phyloP scores from a whole-genome alignment of 2,888 invertebrate species.

The Drosophila kambysellisi region DNA sequence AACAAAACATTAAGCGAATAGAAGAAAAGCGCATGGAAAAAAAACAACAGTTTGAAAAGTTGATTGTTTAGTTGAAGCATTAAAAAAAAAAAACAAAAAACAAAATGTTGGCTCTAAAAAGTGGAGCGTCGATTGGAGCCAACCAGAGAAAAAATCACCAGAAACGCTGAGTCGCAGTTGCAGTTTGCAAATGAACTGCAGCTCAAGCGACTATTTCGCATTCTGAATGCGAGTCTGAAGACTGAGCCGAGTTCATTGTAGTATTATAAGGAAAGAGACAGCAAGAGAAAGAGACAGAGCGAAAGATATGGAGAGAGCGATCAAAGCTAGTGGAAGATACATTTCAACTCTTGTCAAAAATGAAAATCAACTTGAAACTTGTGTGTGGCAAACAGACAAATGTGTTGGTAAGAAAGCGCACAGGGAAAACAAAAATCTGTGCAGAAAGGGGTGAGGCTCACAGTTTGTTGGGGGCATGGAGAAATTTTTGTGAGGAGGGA shows the following conservation, averaged over 20 bases:
- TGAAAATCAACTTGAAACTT: slow-evolving; percentile 61
- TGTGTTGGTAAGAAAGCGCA: slow-evolving; percentile 77
- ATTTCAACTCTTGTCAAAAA: slow-evolving; percentile 82
- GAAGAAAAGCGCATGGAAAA: slow-evolving; percentile 42
- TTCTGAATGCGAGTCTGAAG: slow-evolving; percentile 48
- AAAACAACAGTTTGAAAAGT: slow-evolving; percentile 77
- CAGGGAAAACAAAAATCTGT: slow-evolving; percentile 40
- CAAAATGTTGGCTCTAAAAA: slow-evolving; percentile 66
- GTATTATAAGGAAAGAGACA: neutral
- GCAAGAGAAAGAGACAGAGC: neutral
- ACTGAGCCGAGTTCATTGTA: neutral
- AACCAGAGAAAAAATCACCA: slow-evolving; percentile 42
- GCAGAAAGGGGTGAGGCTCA: slow-evolving; percentile 17
- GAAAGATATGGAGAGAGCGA: slow-evolving; percentile 4
- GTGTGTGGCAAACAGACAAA: slow-evolving; percentile 70
- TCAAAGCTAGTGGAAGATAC: slow-evolving; percentile 74
- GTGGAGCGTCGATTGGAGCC: slow-evolving; percentile 73
- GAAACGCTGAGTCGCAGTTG: slow-evolving; percentile 49
- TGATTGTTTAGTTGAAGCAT: slow-evolving; percentile 81
- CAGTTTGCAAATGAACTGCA: slow-evolving; percentile 36
- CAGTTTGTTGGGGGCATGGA: neutral
- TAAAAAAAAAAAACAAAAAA: slow-evolving; percentile 47
- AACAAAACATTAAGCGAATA: slow-evolving; percentile 38
- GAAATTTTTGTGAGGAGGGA: neutral
- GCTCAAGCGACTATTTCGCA: slow-evolving; percentile 33